phyloP scores from a whole-genome alignment of 2,113 vertebrate genomes.

The Thomomys bottae region DNA sequence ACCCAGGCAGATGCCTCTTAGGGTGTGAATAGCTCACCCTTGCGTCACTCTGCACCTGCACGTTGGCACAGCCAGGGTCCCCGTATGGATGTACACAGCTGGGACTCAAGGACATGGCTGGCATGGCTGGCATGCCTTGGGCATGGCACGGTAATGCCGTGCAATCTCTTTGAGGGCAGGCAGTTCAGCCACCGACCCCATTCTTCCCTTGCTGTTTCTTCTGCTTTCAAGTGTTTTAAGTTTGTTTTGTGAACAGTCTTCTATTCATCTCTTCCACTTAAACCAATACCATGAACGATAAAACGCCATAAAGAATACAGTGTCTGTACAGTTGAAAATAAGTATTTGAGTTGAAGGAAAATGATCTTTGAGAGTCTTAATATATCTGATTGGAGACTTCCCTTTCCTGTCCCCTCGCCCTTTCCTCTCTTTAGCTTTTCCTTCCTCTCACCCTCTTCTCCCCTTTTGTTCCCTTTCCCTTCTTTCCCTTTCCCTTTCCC shows the following conservation, averaged over 20 bases:
- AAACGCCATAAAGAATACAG: neutral
- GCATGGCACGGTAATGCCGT: neutral
- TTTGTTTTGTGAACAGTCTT: neutral
- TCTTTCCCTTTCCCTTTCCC: no score
- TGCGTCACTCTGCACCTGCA: slow-evolving; percentile 47
- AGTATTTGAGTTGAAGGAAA: slow-evolving; percentile 12
- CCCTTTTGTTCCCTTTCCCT: no score
- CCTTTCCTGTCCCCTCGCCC: no score
- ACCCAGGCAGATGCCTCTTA: slow-evolving; percentile 27
- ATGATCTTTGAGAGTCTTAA: slow-evolving; percentile 6
- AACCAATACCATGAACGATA: neutral
- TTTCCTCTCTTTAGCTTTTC: no score
- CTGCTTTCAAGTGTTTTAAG: slow-evolving; percentile 1
- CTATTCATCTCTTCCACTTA: neutral
- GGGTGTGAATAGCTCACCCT: slow-evolving; percentile 6
- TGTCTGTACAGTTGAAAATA: slow-evolving; percentile 8
- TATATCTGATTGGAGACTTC: neutral
- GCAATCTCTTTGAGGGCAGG: neutral
- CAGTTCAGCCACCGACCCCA: neutral
- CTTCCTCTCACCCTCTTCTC: no score
- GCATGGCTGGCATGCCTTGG: neutral
- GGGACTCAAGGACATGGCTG: neutral
- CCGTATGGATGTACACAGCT: neutral
- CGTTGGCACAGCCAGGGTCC: neutral
- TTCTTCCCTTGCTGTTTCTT: neutral